Conservation (phyloP, 2,888 invertebrate genomes). For the Xanthia icteritia region DNA sequence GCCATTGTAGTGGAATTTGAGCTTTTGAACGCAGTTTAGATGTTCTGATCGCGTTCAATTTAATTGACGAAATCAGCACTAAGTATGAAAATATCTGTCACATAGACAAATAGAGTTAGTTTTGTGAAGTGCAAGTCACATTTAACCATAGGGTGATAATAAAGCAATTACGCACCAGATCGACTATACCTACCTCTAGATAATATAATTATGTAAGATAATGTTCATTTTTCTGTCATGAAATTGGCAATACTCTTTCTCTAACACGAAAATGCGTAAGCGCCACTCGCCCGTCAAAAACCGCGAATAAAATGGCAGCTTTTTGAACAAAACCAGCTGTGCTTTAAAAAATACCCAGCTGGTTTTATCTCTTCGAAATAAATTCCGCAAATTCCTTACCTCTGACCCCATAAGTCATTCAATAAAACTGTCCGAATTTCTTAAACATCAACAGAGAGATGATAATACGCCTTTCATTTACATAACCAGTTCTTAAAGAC, state of each 20-base stretch:
- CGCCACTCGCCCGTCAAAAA: neutral
- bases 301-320: neutral
- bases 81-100: neutral
- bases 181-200: neutral
- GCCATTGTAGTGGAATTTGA: too few species aligned
- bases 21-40: too few species aligned
- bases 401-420: slow-evolving; percentile 31
- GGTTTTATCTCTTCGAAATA: slow-evolving; percentile 3
- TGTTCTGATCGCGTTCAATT: too few species aligned
- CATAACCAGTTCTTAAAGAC: slow-evolving; percentile 49
- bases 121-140: neutral
- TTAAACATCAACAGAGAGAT: neutral
- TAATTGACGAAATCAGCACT: neutral
- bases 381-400: slow-evolving; percentile 35
- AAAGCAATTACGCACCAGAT: neutral
- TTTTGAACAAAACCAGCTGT: neutral
- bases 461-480: slow-evolving; percentile 19
- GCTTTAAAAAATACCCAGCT: neutral
- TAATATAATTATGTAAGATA: neutral
- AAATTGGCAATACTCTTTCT: neutral
- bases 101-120: neutral
- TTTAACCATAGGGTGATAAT: neutral
- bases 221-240: neutral
- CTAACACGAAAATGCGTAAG: neutral
- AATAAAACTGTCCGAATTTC: slow-evolving; percentile 33